These are phyloP conservation scores for Clarias platycephalus DNA, from an alignment of 2,797 vertebrate genomes.

Conservation along the genomic window DNA sequence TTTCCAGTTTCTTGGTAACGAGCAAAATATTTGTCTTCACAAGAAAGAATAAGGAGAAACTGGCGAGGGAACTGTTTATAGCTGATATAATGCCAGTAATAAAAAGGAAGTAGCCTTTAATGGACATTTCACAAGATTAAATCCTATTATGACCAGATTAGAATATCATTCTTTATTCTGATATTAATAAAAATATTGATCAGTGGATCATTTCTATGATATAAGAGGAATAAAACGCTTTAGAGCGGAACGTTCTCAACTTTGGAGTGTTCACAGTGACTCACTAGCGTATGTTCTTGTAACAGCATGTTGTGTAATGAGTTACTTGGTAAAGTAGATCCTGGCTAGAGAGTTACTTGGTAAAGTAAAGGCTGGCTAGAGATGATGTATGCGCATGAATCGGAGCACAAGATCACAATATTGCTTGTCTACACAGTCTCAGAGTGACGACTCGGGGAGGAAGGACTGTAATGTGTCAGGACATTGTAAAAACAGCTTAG, in stretches of 20 bases:
- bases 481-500: constrained; percentile 66
- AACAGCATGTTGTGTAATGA: neutral
- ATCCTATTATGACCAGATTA: neutral
- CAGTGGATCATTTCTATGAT: neutral
- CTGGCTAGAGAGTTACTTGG: neutral
- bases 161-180: neutral
- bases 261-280: neutral
- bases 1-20: neutral
- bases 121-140: neutral
- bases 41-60: neutral
- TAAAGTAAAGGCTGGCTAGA: neutral
- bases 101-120: neutral
- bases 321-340: neutral
- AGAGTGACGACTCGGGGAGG: constrained; percentile 46
- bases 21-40: neutral
- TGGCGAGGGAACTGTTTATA: neutral
- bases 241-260: neutral
- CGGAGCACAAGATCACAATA: neutral
- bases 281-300: neutral
- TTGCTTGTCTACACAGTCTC: constrained; percentile 21
- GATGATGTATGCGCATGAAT: neutral
- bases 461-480: constrained; percentile 63
- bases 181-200: neutral
- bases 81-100: neutral
- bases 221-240: neutral